Evolutionary conservation across 2,888 invertebrate species (phyloP), one percentile per base, ranked within the genome.

Genomic region (Nomada flava): DNA sequence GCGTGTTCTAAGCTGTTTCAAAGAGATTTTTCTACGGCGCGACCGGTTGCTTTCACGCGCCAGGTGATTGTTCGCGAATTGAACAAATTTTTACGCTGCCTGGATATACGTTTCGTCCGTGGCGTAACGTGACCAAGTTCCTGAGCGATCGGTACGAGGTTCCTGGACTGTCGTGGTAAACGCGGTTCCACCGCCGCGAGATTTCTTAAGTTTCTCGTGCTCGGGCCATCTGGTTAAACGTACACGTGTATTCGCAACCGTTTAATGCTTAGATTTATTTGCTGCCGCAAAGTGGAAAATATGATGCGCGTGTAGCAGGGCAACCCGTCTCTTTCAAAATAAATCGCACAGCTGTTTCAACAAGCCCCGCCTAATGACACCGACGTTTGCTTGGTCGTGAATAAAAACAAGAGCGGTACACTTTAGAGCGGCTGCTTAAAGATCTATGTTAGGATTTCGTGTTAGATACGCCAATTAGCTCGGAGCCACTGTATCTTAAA

Each of bases 1-100:
- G 57, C 44, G 44, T 57, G 26, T 42, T 53, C 44, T 53, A 29
- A 26, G 50, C 29, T 64, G 62, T 57, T 36, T 62, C 55, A 18
- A 70, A 82, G 62, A 13, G 63, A 53, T 75, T 67, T 44, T 7
- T 57, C 81, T 76, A 75, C 52, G 64, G 71, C 68, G 75, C 75
- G 55, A 52, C 53, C n/a, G n/a, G 36, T 23, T 53, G 52, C 42
- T 71, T 74, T 67, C 65, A 29, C 69, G 36, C 60, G 68, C 44
- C 42, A 18, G 36, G 36, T n/a, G 23, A 60, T 26, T 71, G 23
- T n/a, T 42, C 55, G 42, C 20, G 15, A 55, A 55, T 63, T 44
- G n/a, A 57, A 20, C 13, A 4, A 36, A 64, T 13, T 4, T 20
- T 18, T 26, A 2, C 4, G 9, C 53, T 13, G 1, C 13, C 13